These are phyloP conservation scores for Drosophila dunni DNA, from an alignment of 1,140 invertebrate genomes.

Conservation along the genomic window DNA sequence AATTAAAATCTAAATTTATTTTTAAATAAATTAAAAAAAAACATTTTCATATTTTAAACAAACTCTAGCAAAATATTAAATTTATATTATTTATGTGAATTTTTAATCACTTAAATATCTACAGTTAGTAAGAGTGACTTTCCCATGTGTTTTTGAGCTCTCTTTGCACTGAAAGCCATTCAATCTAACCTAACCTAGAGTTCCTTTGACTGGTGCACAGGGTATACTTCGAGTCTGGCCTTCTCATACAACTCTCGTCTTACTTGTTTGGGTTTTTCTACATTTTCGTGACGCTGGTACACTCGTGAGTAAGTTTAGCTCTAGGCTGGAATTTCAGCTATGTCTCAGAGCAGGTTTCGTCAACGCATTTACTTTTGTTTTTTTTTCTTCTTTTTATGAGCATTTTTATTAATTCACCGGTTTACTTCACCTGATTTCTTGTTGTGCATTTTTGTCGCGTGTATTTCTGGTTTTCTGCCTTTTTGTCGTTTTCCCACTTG, in stretches of 20 bases:
- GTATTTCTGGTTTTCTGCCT: conserved; percentile 66
- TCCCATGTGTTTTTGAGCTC: too few species aligned
- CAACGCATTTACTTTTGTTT: conserved; percentile 42
- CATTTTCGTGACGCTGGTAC: background rate
- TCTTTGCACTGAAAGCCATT: too few species aligned
- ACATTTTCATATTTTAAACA: too few species aligned
- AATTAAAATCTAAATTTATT: too few species aligned
- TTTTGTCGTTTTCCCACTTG: conserved; percentile 27
- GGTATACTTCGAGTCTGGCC: background rate
- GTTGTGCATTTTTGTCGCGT: conserved; percentile 76
- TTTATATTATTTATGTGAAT: background rate
- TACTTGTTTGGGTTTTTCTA: conserved; percentile 44
- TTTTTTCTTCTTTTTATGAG: conserved; percentile 7
- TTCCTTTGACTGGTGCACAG: background rate
- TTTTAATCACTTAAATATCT: background rate
- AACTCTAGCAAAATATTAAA: background rate
- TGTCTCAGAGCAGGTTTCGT: conserved; percentile 75
- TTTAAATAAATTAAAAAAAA: too few species aligned
- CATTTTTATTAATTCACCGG: conserved; percentile 68
- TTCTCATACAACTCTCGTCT: background rate
- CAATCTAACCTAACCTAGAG: too few species aligned
- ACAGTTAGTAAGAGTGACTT: too few species aligned
- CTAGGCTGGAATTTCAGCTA: conserved; percentile 68
- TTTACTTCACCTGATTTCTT: conserved; percentile 73
- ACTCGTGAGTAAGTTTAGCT: conserved; percentile 31